Evolutionary conservation across 2,888 invertebrate species (phyloP).

Genomic region (Hemicrepidius hirtus): DNA sequence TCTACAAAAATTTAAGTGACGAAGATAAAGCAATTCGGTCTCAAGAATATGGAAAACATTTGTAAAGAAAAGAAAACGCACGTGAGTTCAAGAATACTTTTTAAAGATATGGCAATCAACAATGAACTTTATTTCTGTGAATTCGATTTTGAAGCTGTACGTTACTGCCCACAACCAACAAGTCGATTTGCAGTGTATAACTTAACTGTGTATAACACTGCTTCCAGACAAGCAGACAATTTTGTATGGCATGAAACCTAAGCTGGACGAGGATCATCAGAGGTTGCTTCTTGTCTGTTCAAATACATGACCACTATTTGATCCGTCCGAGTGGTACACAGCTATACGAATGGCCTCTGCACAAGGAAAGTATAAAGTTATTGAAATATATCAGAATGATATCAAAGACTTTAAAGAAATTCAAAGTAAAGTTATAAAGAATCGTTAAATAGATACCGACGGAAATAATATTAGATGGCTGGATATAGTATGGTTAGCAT

Average conservation of each 20-base stretch:
- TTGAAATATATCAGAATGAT: not conserved
- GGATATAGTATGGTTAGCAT: no score
- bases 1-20: not conserved
- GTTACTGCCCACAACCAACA: not conserved
- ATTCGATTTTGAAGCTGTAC: conserved; percentile 9
- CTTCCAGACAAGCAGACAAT: not conserved
- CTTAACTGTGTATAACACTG: no score
- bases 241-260: not conserved
- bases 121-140: not conserved
- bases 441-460: no score
- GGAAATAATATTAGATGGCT: no score
- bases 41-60: not conserved
- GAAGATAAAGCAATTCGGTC: not conserved
- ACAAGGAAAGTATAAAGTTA: not conserved
- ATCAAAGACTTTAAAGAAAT: no score
- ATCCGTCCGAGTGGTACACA: conserved; percentile 2
- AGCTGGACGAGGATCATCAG: not conserved
- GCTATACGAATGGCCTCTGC: not conserved
- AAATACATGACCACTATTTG: not conserved
- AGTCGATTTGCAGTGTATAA: not conserved
- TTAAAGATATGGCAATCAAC: no score
- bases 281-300: not conserved
- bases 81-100: not conserved
- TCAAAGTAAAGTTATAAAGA: no score
- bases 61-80: conserved; percentile 2